phyloP scores from a whole-genome alignment of 2,113 vertebrate genomes.

The Chiloscyllium plagiosum region DNA sequence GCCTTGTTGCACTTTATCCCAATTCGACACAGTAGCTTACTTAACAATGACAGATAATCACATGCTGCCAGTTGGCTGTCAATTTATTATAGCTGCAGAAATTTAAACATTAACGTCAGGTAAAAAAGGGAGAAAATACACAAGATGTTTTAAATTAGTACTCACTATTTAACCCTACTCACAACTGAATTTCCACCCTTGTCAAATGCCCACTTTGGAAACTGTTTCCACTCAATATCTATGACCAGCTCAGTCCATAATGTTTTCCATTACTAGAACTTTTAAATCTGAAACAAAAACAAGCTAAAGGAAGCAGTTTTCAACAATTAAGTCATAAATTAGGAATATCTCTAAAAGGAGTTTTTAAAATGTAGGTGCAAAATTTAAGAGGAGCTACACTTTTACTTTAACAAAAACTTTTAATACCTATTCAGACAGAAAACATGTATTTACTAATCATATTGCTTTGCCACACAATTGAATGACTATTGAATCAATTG shows the following conservation, averaged over 20 bases:
- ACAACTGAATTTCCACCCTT: not conserved
- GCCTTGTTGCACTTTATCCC: not conserved
- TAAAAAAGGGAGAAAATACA: not conserved
- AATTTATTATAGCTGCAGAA: not conserved
- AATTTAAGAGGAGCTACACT: not conserved
- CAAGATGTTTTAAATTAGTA: not conserved
- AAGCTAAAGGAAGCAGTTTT: not conserved
- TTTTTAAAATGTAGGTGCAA: conserved; percentile 8
- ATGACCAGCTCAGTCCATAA: not conserved
- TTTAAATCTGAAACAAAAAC: not conserved
- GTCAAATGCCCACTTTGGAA: not conserved
- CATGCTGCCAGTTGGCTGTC: not conserved
- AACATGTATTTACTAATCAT: not conserved
- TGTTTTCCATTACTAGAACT: not conserved
- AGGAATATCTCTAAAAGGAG: not conserved
- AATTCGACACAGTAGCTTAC: not conserved
- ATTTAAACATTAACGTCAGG: not conserved
- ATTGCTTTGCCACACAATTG: not conserved
- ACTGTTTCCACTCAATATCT: not conserved
- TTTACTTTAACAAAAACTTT: not conserved
- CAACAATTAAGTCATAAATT: not conserved
- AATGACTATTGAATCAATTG: not conserved
- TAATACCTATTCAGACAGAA: not conserved
- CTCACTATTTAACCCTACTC: not conserved
- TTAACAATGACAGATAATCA: not conserved